These are phyloP conservation scores for Charaxes varanes DNA, from an alignment of 1,140 invertebrate genomes.

Conservation along the genomic window DNA sequence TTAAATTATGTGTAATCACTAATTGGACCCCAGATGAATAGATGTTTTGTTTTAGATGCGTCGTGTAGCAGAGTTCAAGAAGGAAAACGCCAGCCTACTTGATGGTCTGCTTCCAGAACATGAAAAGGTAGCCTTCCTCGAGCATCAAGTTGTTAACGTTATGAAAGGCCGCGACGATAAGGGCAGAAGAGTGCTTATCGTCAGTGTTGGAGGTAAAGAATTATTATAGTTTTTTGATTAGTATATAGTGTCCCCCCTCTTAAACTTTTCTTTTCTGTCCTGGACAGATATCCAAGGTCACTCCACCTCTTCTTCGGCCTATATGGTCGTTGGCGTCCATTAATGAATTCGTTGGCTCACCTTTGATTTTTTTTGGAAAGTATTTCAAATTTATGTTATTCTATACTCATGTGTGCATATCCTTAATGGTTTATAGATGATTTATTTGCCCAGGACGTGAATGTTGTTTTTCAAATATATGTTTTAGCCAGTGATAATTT, in stretches of 20 bases:
- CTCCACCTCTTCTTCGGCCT: no score
- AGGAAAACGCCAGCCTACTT: slow-evolving; percentile 78
- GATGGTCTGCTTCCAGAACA: slow-evolving; percentile 78
- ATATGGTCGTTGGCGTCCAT: no score
- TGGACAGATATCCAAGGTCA: background rate
- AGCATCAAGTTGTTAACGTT: slow-evolving; percentile 84
- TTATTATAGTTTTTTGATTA: background rate
- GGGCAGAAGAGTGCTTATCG: slow-evolving; percentile 76
- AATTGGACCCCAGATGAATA: no score
- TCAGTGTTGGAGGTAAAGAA: slow-evolving; percentile 75
- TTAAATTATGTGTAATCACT: no score
- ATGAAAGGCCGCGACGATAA: slow-evolving; percentile 81
- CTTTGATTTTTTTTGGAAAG: no score
- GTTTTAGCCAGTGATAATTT: background rate
- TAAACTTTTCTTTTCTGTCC: background rate
- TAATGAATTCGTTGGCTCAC: no score
- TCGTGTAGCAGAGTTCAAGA: slow-evolving; percentile 82
- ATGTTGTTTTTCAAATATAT: no score
- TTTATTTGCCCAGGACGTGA: no score
- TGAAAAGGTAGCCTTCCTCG: slow-evolving; percentile 78
- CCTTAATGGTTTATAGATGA: no score
- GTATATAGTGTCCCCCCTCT: background rate
- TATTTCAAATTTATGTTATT: no score
- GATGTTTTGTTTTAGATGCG: slow-evolving; percentile 76
- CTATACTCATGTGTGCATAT: no score